A percentile compares a stretch with the other conserved stretches of the same genome.
These are phyloP conservation scores for Champsocephalus esox DNA, from an alignment of 2,797 vertebrate genomes.

Conservation along the genomic window DNA sequence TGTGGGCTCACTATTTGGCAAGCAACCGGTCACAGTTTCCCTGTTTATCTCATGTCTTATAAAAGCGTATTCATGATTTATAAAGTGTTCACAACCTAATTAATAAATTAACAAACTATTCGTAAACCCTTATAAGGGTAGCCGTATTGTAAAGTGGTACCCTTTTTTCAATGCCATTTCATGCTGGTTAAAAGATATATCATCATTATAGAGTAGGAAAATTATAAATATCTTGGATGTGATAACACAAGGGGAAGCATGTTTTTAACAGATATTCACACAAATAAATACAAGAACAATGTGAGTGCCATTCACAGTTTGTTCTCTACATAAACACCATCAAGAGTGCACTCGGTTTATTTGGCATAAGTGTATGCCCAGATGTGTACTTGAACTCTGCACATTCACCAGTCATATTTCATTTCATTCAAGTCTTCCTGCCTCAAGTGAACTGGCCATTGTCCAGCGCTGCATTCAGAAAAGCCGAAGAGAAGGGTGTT, in stretches of 20 bases:
- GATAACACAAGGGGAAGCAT: conserved; percentile 14
- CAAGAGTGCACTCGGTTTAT: conserved; percentile 39
- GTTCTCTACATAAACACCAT: conserved; percentile 39
- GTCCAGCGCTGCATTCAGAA: conserved; percentile 55
- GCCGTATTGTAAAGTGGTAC: too few species aligned
- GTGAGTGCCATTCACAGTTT: neutral
- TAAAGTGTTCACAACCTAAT: too few species aligned
- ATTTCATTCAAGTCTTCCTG: conserved; percentile 64
- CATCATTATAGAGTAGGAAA: neutral
- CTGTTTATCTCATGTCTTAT: too few species aligned
- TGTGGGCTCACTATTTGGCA: too few species aligned
- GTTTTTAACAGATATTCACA: conserved; percentile 10
- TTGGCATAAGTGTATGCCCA: conserved; percentile 26
- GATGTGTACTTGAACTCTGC: conserved; percentile 48
- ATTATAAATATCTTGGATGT: conserved; percentile 7
- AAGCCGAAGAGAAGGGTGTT: conserved; percentile 36
- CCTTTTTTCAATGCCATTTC: neutral
- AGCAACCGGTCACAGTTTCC: too few species aligned
- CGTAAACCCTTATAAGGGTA: too few species aligned
- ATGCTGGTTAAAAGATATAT: neutral
- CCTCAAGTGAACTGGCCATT: conserved; percentile 47
- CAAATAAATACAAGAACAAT: conserved; percentile 21
- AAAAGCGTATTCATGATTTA: too few species aligned
- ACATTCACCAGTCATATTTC: conserved; percentile 51
- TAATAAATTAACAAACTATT: too few species aligned